phyloP scores from a whole-genome alignment of 2,113 vertebrate genomes.

The Haemorhous mexicanus region DNA sequence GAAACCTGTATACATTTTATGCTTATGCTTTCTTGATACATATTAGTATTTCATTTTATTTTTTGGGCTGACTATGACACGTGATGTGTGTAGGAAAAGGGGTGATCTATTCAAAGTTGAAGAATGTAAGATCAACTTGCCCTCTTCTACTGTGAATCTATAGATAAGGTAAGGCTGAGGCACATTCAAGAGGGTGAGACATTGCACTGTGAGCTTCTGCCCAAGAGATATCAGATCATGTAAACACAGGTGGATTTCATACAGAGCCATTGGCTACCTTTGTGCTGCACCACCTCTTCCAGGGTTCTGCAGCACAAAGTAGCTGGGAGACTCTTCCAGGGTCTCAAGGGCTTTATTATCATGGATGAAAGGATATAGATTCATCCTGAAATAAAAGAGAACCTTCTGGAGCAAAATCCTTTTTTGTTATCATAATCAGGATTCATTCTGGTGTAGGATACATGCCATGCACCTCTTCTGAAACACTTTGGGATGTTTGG shows the following conservation, averaged over 20 bases:
- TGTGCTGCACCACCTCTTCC: background rate
- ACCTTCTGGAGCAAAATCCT: background rate
- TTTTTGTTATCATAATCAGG: background rate
- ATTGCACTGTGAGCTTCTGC: background rate
- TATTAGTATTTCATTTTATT: background rate
- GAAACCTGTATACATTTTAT: background rate
- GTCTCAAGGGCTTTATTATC: background rate
- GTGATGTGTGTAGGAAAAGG: fast-evolving
- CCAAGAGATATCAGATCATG: background rate
- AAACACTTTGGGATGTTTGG: background rate
- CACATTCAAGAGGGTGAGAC: background rate
- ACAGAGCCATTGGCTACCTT: background rate
- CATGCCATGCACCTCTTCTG: background rate
- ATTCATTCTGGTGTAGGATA: background rate
- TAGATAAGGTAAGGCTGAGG: background rate
- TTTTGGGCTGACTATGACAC: background rate
- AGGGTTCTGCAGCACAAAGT: background rate
- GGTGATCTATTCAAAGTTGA: background rate
- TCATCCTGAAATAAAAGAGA: background rate
- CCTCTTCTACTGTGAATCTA: background rate
- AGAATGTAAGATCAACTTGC: background rate
- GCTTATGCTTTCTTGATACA: background rate
- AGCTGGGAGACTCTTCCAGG: background rate
- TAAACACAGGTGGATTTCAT: background rate
- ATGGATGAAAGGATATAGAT: background rate